phyloP scores from a whole-genome alignment of 2,888 invertebrate genomes.

The Selenia dentaria region DNA sequence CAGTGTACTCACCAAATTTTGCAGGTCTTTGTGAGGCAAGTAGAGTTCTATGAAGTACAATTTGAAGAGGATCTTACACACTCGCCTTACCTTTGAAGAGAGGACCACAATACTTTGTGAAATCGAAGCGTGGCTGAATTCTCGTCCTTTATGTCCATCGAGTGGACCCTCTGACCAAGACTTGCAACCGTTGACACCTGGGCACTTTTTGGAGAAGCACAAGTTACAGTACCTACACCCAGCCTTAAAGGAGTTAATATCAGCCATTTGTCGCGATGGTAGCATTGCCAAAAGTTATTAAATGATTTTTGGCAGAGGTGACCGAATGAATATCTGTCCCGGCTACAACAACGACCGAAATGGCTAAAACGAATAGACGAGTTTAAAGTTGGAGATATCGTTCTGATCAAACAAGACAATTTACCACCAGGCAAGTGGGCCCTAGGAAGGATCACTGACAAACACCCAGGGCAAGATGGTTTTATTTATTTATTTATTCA shows the following conservation, averaged over 20 bases:
- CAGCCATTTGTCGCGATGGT: constrained; percentile 30
- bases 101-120: constrained; percentile 6
- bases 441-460: constrained; percentile 30
- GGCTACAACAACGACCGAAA: constrained; percentile 32
- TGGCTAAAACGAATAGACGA: constrained; percentile 28
- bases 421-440: constrained; percentile 34
- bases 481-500: too few species aligned
- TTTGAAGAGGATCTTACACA: constrained; percentile 1
- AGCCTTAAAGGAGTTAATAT: constrained; percentile 15
- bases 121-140: constrained; percentile 21
- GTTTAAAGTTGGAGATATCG: constrained; percentile 32
- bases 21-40: constrained; percentile 7
- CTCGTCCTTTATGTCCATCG: constrained; percentile 7
- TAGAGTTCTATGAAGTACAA: constrained; percentile 1
- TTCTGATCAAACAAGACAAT: constrained; percentile 32
- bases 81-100: constrained; percentile 12
- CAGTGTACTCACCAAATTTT: constrained; percentile 13
- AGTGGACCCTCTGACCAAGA: constrained; percentile 2
- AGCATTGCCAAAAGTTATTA: constrained; percentile 31
- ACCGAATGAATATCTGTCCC: constrained; percentile 28
- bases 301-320: constrained; percentile 35
- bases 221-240: constrained; percentile 20
- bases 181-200: constrained; percentile 32
- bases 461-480: constrained; percentile 32
- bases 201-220: constrained; percentile 30